Evolutionary conservation across 1,140 invertebrate genomes (phyloP).

Genomic region (Acromyrmex heyeri): DNA sequence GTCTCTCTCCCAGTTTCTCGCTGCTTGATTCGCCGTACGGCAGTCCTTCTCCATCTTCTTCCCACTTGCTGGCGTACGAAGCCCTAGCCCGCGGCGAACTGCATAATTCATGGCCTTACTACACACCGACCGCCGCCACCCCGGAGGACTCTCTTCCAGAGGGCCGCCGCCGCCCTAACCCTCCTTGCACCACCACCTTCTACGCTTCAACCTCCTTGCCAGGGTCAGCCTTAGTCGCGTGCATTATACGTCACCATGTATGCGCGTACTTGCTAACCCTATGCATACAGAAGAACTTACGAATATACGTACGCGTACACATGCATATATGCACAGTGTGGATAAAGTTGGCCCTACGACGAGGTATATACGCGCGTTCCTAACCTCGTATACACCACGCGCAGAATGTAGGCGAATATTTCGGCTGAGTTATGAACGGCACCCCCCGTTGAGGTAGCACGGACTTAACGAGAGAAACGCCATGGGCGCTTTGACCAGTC

Average conservation of each 20-base stretch:
- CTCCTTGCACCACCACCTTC: constrained; percentile 59
- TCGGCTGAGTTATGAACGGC: constrained; percentile 81
- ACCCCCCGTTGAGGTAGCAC: constrained; percentile 64
- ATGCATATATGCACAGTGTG: constrained; percentile 19
- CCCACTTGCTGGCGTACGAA: constrained; percentile 73
- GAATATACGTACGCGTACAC: not conserved
- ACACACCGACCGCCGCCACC: constrained; percentile 79
- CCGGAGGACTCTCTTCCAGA: constrained; percentile 63
- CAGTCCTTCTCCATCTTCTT: constrained; percentile 48
- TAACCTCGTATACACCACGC: constrained; percentile 64
- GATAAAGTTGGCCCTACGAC: constrained; percentile 76
- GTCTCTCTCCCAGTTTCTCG: constrained; percentile 45
- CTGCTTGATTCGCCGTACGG: constrained; percentile 61
- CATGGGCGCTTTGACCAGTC: constrained; percentile 66
- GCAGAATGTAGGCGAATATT: constrained; percentile 84
- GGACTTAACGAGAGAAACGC: constrained; percentile 70
- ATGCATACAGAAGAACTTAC: constrained; percentile 28
- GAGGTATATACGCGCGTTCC: constrained; percentile 49
- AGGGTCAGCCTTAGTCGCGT: constrained; percentile 75
- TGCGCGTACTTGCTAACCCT: constrained; percentile 22
- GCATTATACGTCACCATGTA: constrained; percentile 74
- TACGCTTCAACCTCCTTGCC: constrained; percentile 56
- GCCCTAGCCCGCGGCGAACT: constrained; percentile 82
- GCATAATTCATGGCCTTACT: constrained; percentile 85
- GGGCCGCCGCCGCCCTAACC: constrained; percentile 53